Base-by-base conservation (phyloP, 2,888 invertebrate species). In the Copidosoma aretas region DNA sequence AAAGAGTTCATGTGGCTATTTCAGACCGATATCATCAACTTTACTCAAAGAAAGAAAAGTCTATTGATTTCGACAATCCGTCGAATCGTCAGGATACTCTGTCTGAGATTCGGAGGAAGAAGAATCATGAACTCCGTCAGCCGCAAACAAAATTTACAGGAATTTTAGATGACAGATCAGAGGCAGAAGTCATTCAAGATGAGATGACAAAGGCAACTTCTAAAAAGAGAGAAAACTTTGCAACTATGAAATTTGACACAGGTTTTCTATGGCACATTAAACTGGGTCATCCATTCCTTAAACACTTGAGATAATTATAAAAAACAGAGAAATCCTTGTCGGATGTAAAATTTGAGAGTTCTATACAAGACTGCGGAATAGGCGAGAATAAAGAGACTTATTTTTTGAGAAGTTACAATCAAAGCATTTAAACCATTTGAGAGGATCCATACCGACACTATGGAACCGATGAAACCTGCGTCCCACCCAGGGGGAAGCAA, bases 401-500 rank as follows among this genome's bases (percentile, higher is more conserved):
- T 8, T 8, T 56, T 39, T n/a, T 71, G 72, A 66, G 59, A 71
- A 54, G 22, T 57, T 5, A 64, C 62, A 49, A 57, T 15, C 17
- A 70, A 60, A 69, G 43, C 67, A 62, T 57, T 64, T 2, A 68
- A 68, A 51, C 32, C 32, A 3, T 32, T 32, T 5, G 32, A 32
- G 4, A 32, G 32, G 8, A 54, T 74, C 14, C 73, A 75, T 49
- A 49, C 72, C 19, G 73, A 75, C 51, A 17, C 71, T 8, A 74
- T 74, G 73, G 73, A 73, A 21, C 72, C 71, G 54, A 75, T 76
- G 15, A 73, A 72, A 64, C 73, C 71, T 0, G 32, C 14, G 19
- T 73, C 70, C 14, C 65, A 52, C 54, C 68, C 68, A 54, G 70
- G 73, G 0, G 54, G 56, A 25, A 73, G 71, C 60, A 73, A 62